Base-by-base conservation (phyloP, 2,888 invertebrate genomes). In the Odiellus spinosus region DNA sequence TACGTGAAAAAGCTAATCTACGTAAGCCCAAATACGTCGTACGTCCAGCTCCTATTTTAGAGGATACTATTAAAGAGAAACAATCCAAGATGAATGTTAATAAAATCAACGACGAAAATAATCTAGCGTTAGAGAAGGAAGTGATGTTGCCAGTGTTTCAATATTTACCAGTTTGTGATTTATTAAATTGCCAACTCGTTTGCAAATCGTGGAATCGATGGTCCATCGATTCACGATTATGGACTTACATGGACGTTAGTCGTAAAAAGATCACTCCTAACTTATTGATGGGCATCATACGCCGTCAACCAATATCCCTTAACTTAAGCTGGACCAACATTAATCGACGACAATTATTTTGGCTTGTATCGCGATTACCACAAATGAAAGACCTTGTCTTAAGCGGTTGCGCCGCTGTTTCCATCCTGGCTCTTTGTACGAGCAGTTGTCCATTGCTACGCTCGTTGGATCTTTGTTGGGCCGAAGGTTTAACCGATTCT, bases 151-250 rank as follows among this genome's bases (percentile, higher is more conserved):
- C 60, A 12, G 64, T 73, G 17, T 70, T 72, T 55, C 55, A 59
- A 17, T 63, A 59, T 48, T 59, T 73, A 43, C 53, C 61, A 14
- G 59, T 61, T 14, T 52, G 53, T 5, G 68, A 70, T 69, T 47
- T 88, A 76, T 65, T 80, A 76, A 57, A 61, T 2, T 68, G 69
- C 54, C 62, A 69, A 59, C 73, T 78, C 52, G 90, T 91, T 19
- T 91, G 90, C 68, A 82, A 83, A 64, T 74, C 78, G 0, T 93
- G 91, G 90, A 80, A 87, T 1, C 77, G 80, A 53, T 82, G 80
- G 62, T 80, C 79, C 63, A 74, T 86, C 60, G 84, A 87, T 63
- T 82, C 86, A 3, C 71, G 72, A 20, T 69, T 93, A 42, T 93
- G 93, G 93, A 76, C 77, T 59, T 74, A 70, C 47, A 80, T 91